Percentiles rank a stretch among this genome's conserved stretches.
Conservation (phyloP, 2,888 invertebrate genomes). For the Tridacna crocea region DNA sequence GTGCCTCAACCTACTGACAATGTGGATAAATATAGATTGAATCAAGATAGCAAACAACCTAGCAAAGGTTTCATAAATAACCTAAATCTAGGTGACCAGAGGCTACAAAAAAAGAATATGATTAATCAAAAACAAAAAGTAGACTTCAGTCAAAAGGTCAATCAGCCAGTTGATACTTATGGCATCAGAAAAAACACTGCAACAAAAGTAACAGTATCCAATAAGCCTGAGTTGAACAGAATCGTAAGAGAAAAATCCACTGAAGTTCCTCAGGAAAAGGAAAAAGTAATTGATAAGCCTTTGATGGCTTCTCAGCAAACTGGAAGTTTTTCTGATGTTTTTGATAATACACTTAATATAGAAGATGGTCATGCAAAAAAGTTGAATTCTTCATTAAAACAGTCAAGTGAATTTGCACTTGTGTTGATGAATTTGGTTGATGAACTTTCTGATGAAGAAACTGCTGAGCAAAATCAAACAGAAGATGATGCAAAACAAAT, state of each 20-base stretch:
- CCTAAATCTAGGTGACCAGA: background rate
- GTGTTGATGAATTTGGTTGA: slow-evolving; percentile 4
- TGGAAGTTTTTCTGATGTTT: background rate
- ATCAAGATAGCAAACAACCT: background rate
- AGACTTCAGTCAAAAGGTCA: background rate
- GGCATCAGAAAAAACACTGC: background rate
- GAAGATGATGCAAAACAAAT: background rate
- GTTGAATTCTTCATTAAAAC: background rate
- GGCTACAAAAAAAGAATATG: background rate
- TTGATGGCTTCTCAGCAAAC: background rate
- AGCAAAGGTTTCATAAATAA: background rate
- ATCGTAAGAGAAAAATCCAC: too few species aligned
- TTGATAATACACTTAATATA: background rate
- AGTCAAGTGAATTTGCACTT: slow-evolving; percentile 20
- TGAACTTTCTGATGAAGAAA: slow-evolving; percentile 21
- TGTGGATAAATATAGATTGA: background rate
- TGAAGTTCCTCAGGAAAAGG: too few species aligned
- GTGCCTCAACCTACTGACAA: too few species aligned
- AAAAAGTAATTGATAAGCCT: too few species aligned
- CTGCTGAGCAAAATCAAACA: background rate
- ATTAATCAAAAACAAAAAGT: background rate
- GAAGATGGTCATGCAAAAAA: background rate
- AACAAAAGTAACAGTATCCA: background rate
- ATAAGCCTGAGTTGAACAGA: background rate
- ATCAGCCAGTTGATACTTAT: background rate